Evolutionary conservation across 1,140 invertebrate species (phyloP).

Genomic region (Drosophila mauritiana): DNA sequence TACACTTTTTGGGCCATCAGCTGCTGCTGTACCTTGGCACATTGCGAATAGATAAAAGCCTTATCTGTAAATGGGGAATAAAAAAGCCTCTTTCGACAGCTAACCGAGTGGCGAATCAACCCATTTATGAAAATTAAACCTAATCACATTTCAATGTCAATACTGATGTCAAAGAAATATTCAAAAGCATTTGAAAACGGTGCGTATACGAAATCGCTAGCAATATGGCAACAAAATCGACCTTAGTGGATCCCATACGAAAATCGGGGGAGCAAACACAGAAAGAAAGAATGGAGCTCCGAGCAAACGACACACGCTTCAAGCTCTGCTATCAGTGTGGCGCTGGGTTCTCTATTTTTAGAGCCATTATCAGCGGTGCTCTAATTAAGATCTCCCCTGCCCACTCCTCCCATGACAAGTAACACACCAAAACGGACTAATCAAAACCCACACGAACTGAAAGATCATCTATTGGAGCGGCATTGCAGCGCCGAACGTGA

Average conservation of each 20-base stretch:
- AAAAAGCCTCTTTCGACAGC: slow-evolving; percentile 21
- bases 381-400: slow-evolving; percentile 78
- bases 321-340: slow-evolving; percentile 64
- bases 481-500: slow-evolving; percentile 23
- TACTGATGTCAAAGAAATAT: slow-evolving; percentile 36
- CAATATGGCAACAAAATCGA: slow-evolving; percentile 12
- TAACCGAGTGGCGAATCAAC: slow-evolving; percentile 36
- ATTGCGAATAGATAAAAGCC: slow-evolving; percentile 34
- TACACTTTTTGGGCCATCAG: slow-evolving; percentile 44
- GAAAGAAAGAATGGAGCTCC: slow-evolving; percentile 28
- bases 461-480: slow-evolving; percentile 25
- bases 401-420: slow-evolving; percentile 52
- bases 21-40: slow-evolving; percentile 40
- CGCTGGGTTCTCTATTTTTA: slow-evolving; percentile 64
- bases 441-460: slow-evolving; percentile 48
- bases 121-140: slow-evolving; percentile 53
- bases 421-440: slow-evolving; percentile 53
- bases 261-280: slow-evolving; percentile 20
- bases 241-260: slow-evolving; percentile 37
- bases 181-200: not conserved
- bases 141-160: slow-evolving; percentile 72
- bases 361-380: slow-evolving; percentile 73
- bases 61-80: slow-evolving; percentile 9
- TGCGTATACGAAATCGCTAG: no score
- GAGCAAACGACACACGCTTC: slow-evolving; percentile 31